Conservation (phyloP, 2,888 invertebrate species). For the Lasius platythorax region DNA sequence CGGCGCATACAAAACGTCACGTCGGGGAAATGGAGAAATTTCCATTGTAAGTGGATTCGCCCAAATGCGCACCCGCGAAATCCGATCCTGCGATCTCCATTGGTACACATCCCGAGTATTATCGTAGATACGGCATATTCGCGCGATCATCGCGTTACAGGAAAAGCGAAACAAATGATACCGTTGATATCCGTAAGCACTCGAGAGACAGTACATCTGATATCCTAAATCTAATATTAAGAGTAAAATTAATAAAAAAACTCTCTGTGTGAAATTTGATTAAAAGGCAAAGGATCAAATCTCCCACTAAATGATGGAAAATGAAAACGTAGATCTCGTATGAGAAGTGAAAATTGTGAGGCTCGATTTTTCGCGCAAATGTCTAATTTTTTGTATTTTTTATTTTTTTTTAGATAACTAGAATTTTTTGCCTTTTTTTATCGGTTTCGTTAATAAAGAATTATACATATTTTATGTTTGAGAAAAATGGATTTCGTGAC, state of each 20-base stretch:
- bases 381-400: background rate
- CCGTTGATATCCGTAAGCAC: background rate
- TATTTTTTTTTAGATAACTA: background rate
- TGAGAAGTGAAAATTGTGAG: background rate
- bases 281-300: background rate
- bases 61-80: constrained; percentile 58
- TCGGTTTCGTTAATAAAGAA: too few species aligned
- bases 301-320: background rate
- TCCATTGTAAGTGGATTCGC: constrained; percentile 76
- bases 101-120: background rate
- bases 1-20: constrained; percentile 63
- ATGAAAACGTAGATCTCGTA: background rate
- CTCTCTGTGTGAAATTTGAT: background rate
- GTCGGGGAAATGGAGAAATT: constrained; percentile 76
- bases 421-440: too few species aligned
- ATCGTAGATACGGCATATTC: background rate
- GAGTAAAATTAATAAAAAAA: background rate
- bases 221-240: background rate
- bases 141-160: background rate
- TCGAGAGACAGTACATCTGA: background rate
- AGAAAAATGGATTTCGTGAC: background rate
- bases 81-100: constrained; percentile 56
- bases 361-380: background rate
- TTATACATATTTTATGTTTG: too few species aligned
- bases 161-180: background rate